These are phyloP conservation scores for Polymixis lichenea DNA, from an alignment of 2,888 invertebrate genomes.

Conservation along the genomic window DNA sequence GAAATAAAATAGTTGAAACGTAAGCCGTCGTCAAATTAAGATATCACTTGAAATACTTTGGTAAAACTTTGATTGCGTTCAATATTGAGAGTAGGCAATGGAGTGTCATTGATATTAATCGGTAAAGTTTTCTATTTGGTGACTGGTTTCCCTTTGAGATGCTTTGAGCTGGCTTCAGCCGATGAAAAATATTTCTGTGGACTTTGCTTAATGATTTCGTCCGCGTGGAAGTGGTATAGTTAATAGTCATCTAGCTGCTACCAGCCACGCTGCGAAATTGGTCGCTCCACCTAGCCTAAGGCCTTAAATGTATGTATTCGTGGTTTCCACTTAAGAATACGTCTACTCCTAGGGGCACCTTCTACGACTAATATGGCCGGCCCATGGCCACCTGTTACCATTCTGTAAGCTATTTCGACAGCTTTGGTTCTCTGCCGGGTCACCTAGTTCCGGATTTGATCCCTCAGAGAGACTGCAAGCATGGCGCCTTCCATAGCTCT, in stretches of 20 bases:
- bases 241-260: background rate
- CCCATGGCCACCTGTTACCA: no score
- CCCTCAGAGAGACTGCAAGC: no score
- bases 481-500: no score
- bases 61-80: constrained; percentile 57
- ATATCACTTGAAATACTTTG: constrained; percentile 46
- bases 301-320: no score
- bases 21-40: constrained; percentile 42
- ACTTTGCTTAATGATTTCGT: constrained; percentile 1
- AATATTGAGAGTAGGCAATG: constrained; percentile 36
- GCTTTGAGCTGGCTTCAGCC: background rate
- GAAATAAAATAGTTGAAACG: constrained; percentile 40
- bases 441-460: no score
- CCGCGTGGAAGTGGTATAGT: background rate
- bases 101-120: constrained; percentile 45
- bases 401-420: no score
- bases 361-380: no score
- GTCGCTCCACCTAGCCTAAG: background rate
- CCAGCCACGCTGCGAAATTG: background rate
- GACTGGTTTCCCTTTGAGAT: constrained; percentile 18
- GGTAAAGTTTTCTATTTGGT: constrained; percentile 44
- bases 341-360: no score
- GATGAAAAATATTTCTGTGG: constrained; percentile 1
- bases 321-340: no score
- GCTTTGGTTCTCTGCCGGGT: no score